Conservation (phyloP, 2,113 vertebrate species). For the Phaethon lepturus region DNA sequence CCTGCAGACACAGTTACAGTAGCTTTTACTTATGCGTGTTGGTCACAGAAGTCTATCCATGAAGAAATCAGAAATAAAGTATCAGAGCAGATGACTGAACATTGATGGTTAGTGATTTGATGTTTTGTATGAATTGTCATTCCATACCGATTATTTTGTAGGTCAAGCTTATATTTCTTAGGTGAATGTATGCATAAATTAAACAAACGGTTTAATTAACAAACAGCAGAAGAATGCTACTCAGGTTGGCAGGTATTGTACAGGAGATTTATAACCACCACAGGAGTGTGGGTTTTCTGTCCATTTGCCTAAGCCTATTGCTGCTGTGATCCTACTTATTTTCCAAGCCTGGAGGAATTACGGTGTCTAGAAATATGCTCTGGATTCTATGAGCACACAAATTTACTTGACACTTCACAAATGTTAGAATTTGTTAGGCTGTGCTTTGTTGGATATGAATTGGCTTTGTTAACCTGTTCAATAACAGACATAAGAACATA, state of each 20-base stretch:
- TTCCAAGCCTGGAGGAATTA: neutral
- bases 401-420: conserved; percentile 1
- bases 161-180: neutral
- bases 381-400: neutral
- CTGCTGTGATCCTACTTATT: neutral
- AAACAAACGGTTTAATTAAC: neutral
- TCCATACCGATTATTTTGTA: neutral
- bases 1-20: neutral
- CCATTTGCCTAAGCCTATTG: neutral
- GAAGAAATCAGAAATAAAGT: conserved; percentile 21
- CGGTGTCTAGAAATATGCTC: neutral
- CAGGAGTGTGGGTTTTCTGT: neutral
- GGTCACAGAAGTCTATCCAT: neutral
- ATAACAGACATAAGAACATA: neutral
- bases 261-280: neutral
- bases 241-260: neutral
- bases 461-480: neutral
- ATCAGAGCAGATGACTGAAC: neutral
- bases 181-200: neutral
- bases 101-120: neutral
- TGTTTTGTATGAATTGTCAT: neutral
- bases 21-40: neutral
- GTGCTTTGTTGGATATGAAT: neutral
- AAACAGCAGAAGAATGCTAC: neutral
- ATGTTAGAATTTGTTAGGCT: neutral